These are phyloP conservation scores for Hermatobates lingyangjiaoensis DNA, from an alignment of 1,140 invertebrate genomes.

Conservation along the genomic window DNA sequence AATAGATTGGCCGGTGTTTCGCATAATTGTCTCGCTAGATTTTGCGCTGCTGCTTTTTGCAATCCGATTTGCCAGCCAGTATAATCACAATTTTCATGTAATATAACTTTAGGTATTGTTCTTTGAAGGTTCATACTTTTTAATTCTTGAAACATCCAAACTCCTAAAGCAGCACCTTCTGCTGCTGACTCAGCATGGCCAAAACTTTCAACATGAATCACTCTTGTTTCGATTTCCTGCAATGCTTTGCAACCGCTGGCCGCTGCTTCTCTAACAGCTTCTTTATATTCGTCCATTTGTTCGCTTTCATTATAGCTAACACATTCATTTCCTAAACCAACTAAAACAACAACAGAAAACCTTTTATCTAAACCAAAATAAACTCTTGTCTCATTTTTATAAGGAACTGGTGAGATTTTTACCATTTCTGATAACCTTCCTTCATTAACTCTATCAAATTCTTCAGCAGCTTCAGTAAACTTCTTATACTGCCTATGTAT, in stretches of 20 bases:
- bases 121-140: constrained; percentile 25
- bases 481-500: background rate
- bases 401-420: constrained; percentile 20
- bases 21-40: constrained; percentile 36
- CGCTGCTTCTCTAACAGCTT: constrained; percentile 28
- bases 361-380: constrained; percentile 25
- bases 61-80: constrained; percentile 34
- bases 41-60: constrained; percentile 37
- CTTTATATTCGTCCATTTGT: constrained; percentile 27
- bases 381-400: constrained; percentile 25
- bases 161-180: constrained; percentile 27
- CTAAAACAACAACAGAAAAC: constrained; percentile 26
- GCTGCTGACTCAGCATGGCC: constrained; percentile 31
- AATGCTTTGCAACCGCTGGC: constrained; percentile 25
- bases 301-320: constrained; percentile 25
- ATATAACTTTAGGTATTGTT: constrained; percentile 14
- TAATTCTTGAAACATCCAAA: constrained; percentile 31
- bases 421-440: constrained; percentile 1
- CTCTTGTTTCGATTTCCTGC: constrained; percentile 22
- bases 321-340: constrained; percentile 28
- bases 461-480: constrained; percentile 2
- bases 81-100: constrained; percentile 23
- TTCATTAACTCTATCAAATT: constrained; percentile 1
- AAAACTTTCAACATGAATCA: constrained; percentile 31
- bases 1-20: constrained; percentile 44